Evolutionary conservation across 2,113 vertebrate genomes (phyloP).

Genomic region (Rhegmatorhina hoffmannsi): DNA sequence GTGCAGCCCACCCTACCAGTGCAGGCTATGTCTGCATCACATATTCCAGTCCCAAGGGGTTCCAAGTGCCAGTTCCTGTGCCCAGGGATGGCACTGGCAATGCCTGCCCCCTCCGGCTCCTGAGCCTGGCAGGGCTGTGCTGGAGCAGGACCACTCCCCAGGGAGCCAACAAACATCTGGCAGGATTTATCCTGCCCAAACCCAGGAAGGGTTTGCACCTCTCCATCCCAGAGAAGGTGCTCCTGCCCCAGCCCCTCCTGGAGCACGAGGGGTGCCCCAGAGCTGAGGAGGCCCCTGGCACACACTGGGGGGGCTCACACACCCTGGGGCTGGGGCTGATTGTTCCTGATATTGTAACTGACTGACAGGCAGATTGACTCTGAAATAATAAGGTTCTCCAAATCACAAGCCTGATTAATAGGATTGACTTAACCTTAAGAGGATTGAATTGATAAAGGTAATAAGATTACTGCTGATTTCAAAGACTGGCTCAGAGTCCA

Average conservation of each 20-base stretch:
- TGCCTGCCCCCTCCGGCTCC: neutral
- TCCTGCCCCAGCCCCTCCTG: neutral
- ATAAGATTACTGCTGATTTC: constrained; percentile 52
- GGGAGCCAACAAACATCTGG: neutral
- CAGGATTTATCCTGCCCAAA: accelerated
- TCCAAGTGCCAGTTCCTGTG: neutral
- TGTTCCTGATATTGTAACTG: accelerated
- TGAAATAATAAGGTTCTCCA: constrained; percentile 46
- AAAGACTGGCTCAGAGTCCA: constrained; percentile 4
- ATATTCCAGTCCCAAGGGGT: accelerated
- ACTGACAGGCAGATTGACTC: constrained; percentile 25
- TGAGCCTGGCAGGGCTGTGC: neutral
- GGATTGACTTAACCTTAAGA: constrained; percentile 67
- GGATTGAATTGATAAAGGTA: constrained; percentile 67
- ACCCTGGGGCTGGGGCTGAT: neutral
- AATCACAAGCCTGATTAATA: constrained; percentile 56
- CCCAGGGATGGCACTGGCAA: neutral
- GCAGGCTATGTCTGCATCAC: neutral
- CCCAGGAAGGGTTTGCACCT: neutral
- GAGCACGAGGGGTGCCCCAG: neutral
- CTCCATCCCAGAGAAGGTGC: neutral
- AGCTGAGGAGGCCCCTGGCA: neutral
- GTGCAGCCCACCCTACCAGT: neutral
- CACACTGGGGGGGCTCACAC: accelerated
- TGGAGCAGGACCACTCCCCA: neutral